These are phyloP conservation scores for Argentina silus DNA, from an alignment of 2,797 vertebrate genomes.

Conservation along the genomic window DNA sequence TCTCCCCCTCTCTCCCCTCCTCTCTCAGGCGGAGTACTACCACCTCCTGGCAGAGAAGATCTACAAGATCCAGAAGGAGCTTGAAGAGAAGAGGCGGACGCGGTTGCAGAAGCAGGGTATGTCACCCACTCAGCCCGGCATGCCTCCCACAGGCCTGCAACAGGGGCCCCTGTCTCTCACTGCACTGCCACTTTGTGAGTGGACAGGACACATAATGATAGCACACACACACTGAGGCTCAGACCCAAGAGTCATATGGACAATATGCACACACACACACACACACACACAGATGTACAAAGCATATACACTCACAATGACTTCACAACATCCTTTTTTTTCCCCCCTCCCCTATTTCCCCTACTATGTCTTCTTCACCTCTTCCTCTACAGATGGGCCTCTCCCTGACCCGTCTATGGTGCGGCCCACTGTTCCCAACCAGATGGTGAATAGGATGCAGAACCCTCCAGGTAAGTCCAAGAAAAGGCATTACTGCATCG, in stretches of 20 bases:
- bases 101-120: conserved; percentile 94
- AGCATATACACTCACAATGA: not conserved
- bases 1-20: not conserved
- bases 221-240: not conserved
- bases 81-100: conserved; percentile 95
- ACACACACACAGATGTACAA: not conserved
- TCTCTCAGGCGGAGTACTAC: conserved; percentile 91
- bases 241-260: not conserved
- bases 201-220: conserved; percentile 5
- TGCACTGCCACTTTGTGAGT: conserved; percentile 89
- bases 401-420: conserved; percentile 88
- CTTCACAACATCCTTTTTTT: not conserved
- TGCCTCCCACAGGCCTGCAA: conserved; percentile 77
- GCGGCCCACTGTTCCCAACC: conserved; percentile 88
- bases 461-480: conserved; percentile 66
- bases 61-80: conserved; percentile 97
- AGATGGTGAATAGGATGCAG: conserved; percentile 92
- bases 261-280: not conserved
- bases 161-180: conserved; percentile 76
- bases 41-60: conserved; percentile 97
- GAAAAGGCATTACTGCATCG: not conserved
- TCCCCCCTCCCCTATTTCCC: not conserved
- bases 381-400: conserved; percentile 83
- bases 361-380: not conserved
- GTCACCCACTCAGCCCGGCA: conserved; percentile 69